Conservation (phyloP, 2,888 invertebrate species). For the Pasiphila rectangulata region DNA sequence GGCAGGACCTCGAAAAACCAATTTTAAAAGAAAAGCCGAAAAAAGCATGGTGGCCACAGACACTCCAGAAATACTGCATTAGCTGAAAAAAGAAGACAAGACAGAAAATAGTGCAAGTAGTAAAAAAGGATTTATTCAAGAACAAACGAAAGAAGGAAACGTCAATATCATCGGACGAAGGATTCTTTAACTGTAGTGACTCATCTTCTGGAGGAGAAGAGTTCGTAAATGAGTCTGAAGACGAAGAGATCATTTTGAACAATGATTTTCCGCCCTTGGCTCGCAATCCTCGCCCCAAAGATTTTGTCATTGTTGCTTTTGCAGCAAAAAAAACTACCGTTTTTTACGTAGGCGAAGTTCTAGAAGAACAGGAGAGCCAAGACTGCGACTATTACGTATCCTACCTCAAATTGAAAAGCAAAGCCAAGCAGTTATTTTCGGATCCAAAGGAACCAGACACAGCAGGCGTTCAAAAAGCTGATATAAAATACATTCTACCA, state of each 20-base stretch:
- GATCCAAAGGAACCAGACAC: constrained; percentile 1
- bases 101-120: too few relatives aligned
- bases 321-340: neutral
- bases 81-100: too few relatives aligned
- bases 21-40: too few relatives aligned
- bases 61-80: too few relatives aligned
- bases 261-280: neutral
- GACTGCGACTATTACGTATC: constrained; percentile 2
- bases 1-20: too few relatives aligned
- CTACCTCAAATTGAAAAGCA: constrained; percentile 2
- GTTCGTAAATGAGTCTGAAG: neutral
- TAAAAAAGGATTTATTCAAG: too few relatives aligned
- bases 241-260: constrained; percentile 1
- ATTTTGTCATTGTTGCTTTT: constrained; percentile 3
- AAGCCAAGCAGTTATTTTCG: neutral
- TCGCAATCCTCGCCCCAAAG: neutral
- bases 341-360: constrained; percentile 3
- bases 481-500: constrained; percentile 6
- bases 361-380: too few relatives aligned
- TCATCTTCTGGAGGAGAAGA: constrained; percentile 8
- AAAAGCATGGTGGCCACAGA: too few relatives aligned
- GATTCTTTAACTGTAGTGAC: neutral
- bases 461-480: neutral
- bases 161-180: constrained; percentile 3
- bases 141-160: neutral